A percentile compares a stretch with the other conserved stretches of the same genome.
Conservation (phyloP, 2,888 invertebrate species). For the Autographa pulchrina region DNA sequence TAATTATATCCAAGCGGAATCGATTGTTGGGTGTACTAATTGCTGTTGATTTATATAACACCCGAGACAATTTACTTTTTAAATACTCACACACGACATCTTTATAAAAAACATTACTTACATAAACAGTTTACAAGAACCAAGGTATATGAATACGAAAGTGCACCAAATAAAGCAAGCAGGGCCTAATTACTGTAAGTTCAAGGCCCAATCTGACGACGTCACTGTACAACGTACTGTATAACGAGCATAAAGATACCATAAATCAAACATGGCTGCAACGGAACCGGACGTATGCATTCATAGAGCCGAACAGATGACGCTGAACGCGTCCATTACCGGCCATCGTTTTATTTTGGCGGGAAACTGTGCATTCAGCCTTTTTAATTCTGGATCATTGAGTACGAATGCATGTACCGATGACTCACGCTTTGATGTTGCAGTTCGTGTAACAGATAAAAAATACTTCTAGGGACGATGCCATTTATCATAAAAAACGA, state of each 20-base stretch:
- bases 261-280: constrained; percentile 72
- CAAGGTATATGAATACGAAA: background rate
- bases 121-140: background rate
- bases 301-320: constrained; percentile 66
- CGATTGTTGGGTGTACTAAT: background rate
- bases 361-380: constrained; percentile 57
- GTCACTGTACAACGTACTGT: constrained; percentile 37
- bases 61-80: background rate
- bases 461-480: constrained; percentile 17
- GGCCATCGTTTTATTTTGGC: constrained; percentile 75
- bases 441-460: constrained; percentile 30
- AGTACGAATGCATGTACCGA: constrained; percentile 16
- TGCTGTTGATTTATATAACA: background rate
- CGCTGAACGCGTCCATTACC: constrained; percentile 72
- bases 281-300: constrained; percentile 75
- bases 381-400: constrained; percentile 51
- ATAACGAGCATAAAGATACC: constrained; percentile 34
- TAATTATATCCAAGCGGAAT: constrained; percentile 30
- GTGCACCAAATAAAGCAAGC: background rate
- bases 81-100: background rate
- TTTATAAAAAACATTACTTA: no score
- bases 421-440: constrained; percentile 24
- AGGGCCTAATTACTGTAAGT: constrained; percentile 1
- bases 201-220: constrained; percentile 15
- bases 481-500: constrained; percentile 34